Evolutionary conservation across 2,888 invertebrate species (phyloP).

Genomic region (Drosophila anomalata): DNA sequence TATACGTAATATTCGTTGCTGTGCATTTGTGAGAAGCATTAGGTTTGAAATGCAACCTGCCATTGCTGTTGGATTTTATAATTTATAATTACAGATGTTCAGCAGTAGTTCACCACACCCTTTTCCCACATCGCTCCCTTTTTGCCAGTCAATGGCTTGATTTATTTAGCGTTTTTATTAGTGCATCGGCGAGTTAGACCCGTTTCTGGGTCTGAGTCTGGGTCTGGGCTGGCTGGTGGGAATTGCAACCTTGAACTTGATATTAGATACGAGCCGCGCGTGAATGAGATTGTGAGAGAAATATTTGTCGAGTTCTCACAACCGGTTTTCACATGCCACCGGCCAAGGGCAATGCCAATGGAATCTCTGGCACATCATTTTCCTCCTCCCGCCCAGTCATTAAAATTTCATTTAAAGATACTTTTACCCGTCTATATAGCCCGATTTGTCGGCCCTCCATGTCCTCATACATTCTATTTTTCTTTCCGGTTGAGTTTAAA

Average conservation of each 20-base stretch:
- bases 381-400: conserved; percentile 42
- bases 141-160: conserved; percentile 21
- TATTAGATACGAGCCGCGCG: conserved; percentile 76
- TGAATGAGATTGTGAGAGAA: conserved; percentile 38
- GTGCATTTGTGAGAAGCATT: conserved; percentile 61
- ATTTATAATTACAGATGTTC: conserved; percentile 45
- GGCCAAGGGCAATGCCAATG: conserved; percentile 40
- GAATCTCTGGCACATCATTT: conserved; percentile 41
- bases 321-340: conserved; percentile 57
- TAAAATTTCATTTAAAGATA: conserved; percentile 68
- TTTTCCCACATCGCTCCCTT: neutral
- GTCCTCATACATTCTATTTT: conserved; percentile 5
- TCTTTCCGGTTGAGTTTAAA: conserved; percentile 42
- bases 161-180: conserved; percentile 54
- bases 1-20: conserved; percentile 39
- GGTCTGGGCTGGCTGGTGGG: conserved; percentile 5
- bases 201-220: conserved; percentile 41
- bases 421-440: conserved; percentile 36
- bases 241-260: conserved; percentile 80
- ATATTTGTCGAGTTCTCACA: conserved; percentile 40
- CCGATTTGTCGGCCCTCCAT: conserved; percentile 3
- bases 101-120: neutral
- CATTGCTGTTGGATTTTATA: conserved; percentile 26
- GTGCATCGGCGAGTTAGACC: conserved; percentile 59
- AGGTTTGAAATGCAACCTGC: conserved; percentile 7